Conservation (phyloP, 1,140 invertebrate species). For the Papilio machaon region DNA sequence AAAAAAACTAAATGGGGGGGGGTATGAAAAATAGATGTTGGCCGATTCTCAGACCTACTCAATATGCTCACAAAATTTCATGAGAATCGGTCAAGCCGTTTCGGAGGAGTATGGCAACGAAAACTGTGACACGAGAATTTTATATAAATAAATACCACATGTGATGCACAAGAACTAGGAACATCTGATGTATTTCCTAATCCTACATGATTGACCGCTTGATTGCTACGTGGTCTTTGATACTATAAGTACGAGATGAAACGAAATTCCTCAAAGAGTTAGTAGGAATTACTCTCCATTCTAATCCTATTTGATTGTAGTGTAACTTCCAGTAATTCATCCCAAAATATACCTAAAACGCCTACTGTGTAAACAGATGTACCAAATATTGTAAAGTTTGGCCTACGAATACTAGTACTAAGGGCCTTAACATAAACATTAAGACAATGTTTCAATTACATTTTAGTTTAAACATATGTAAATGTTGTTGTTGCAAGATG, state of each 20-base stretch:
- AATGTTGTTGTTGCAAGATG: no score
- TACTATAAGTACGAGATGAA: conserved; percentile 6
- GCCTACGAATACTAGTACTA: background rate
- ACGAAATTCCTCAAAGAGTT: conserved; percentile 2
- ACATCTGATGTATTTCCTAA: background rate
- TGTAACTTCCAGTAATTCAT: conserved; percentile 7
- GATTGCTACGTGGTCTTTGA: conserved; percentile 6
- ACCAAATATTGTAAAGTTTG: background rate
- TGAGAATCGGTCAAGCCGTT: no score
- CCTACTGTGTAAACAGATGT: background rate
- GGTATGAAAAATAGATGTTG: no score
- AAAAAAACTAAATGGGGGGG: no score
- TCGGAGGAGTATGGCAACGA: no score
- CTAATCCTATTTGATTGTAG: conserved; percentile 15
- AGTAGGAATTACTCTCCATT: conserved; percentile 4
- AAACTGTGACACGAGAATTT: no score
- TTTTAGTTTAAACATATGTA: no score
- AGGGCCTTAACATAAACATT: no score
- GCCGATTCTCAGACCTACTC: no score
- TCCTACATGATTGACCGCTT: conserved; percentile 13
- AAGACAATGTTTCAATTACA: no score
- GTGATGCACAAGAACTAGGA: conserved; percentile 3
- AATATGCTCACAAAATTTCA: no score
- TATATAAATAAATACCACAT: conserved; percentile 1
- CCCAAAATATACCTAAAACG: background rate